Conservation (phyloP, 2,888 invertebrate species). For the Colletes collaris region DNA sequence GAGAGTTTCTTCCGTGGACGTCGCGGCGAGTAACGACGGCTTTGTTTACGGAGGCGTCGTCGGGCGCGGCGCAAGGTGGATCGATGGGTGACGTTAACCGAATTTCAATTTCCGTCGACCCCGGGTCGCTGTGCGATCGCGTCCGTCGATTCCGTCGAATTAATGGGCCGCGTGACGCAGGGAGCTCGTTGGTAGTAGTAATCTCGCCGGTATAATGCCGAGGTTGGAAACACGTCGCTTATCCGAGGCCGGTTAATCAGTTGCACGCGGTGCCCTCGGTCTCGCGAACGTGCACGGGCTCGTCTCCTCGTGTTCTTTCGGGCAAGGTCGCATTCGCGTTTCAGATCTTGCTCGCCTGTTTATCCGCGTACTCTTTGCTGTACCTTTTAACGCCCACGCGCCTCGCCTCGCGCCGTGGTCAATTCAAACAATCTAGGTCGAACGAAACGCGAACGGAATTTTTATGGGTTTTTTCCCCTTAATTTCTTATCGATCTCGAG, state of each 20-base stretch:
- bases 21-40: too few species aligned
- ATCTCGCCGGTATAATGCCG: slow-evolving; percentile 26
- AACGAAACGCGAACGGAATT: too few species aligned
- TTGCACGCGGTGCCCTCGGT: slow-evolving; percentile 32
- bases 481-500: too few species aligned
- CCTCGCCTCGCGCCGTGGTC: neutral
- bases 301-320: slow-evolving; percentile 5
- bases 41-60: neutral
- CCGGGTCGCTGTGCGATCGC: neutral
- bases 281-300: slow-evolving; percentile 12
- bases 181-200: slow-evolving; percentile 10
- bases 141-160: slow-evolving; percentile 31
- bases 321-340: slow-evolving; percentile 26
- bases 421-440: too few species aligned
- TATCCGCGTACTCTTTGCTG: slow-evolving; percentile 32
- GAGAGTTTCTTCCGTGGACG: too few species aligned
- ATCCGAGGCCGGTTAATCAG: slow-evolving; percentile 46
- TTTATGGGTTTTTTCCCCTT: too few species aligned
- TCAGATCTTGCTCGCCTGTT: slow-evolving; percentile 3
- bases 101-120: slow-evolving; percentile 33
- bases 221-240: slow-evolving; percentile 30
- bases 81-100: neutral
- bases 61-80: neutral
- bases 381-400: slow-evolving; percentile 16
- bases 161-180: slow-evolving; percentile 13